These are phyloP conservation scores for Pseudomyrmex gracilis DNA, from an alignment of 1,140 invertebrate species.

Conservation along the genomic window DNA sequence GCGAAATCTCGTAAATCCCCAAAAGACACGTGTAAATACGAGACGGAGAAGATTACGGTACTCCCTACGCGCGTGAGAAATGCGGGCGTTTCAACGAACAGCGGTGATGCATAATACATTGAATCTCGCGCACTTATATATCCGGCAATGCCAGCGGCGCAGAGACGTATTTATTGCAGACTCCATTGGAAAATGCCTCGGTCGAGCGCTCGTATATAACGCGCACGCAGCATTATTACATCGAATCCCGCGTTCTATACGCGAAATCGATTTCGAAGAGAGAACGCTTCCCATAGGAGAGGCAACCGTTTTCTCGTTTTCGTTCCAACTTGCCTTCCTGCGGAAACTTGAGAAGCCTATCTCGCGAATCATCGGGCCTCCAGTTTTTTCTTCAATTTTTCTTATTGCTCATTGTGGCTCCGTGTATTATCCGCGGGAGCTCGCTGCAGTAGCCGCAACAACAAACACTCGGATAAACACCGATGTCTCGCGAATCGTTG, in stretches of 20 bases:
- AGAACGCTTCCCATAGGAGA: neutral
- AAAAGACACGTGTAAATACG: constrained; percentile 66
- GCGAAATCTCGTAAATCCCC: constrained; percentile 56
- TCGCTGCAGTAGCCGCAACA: constrained; percentile 30
- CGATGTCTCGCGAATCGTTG: constrained; percentile 1
- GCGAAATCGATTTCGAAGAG: constrained; percentile 65
- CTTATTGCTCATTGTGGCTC: constrained; percentile 39
- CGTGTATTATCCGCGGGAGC: constrained; percentile 50
- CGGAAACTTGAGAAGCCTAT: neutral
- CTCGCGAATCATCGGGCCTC: neutral
- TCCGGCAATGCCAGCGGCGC: constrained; percentile 8
- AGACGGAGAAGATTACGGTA: constrained; percentile 59
- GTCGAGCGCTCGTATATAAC: constrained; percentile 35
- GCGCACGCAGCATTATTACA: constrained; percentile 58
- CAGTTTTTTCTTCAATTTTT: constrained; percentile 64
- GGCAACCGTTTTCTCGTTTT: constrained; percentile 23
- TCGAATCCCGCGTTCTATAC: constrained; percentile 38
- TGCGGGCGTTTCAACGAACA: constrained; percentile 46
- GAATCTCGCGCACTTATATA: constrained; percentile 26
- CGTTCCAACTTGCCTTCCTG: neutral
- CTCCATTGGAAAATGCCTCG: constrained; percentile 38
- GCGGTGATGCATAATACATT: constrained; percentile 56
- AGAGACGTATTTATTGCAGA: constrained; percentile 48
- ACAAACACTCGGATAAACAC: constrained; percentile 44
- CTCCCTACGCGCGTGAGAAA: constrained; percentile 25